Conservation (phyloP, 2,113 vertebrate genomes). For the Tricholaema leucomelas region DNA sequence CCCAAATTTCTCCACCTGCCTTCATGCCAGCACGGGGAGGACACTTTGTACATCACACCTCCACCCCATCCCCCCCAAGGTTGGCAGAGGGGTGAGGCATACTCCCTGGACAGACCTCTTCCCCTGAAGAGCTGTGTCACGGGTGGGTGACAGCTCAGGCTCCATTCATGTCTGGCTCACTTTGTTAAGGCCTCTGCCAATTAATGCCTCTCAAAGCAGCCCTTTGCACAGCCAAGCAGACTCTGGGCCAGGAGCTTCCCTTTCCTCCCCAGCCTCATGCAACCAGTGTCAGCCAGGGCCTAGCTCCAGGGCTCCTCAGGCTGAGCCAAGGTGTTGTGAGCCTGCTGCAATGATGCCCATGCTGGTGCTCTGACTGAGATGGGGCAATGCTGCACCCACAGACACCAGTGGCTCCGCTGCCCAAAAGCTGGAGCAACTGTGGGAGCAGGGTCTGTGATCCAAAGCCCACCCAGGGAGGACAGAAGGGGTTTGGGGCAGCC, state of each 20-base stretch:
- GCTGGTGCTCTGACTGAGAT: background rate
- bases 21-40: fast-evolving
- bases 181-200: constrained; percentile 36
- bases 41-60: too few relatives aligned
- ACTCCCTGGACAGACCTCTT: background rate
- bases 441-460: fast-evolving
- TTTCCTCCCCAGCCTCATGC: background rate
- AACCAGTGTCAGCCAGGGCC: background rate
- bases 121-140: background rate
- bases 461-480: background rate
- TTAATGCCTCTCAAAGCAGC: background rate
- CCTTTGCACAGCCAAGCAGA: background rate
- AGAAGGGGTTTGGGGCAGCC: background rate
- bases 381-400: background rate
- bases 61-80: too few relatives aligned
- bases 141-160: background rate
- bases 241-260: background rate
- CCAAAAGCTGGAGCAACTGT: background rate
- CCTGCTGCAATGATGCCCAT: fast-evolving
- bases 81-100: background rate
- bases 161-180: background rate
- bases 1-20: background rate
- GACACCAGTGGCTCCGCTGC: background rate
- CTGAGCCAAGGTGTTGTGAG: background rate
- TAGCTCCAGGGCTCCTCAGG: background rate